Conservation (phyloP, 2,113 vertebrate species). For the Periophthalmus modestus region DNA sequence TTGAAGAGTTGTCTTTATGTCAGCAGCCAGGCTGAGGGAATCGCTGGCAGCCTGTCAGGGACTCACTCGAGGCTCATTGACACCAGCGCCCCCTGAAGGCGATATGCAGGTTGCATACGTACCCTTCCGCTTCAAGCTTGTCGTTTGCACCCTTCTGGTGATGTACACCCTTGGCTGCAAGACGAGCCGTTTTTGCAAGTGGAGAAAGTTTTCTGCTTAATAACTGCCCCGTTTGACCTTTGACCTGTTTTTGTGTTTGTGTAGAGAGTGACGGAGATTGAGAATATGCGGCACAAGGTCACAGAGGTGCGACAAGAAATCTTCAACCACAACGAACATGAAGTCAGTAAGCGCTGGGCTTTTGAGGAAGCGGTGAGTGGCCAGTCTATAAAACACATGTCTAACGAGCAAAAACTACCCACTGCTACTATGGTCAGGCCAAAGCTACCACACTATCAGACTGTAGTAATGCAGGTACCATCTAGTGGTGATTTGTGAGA, state of each 20-base stretch:
- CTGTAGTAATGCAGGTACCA: too few species aligned
- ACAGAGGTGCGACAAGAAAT: constrained; percentile 95
- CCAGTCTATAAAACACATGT: neutral
- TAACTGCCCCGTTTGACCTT: constrained; percentile 21
- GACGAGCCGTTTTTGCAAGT: constrained; percentile 72
- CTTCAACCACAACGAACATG: constrained; percentile 97
- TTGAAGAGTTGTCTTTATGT: constrained; percentile 81
- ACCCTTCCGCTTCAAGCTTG: constrained; percentile 70
- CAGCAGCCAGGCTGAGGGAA: constrained; percentile 76
- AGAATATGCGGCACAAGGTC: constrained; percentile 98
- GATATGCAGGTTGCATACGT: constrained; percentile 75
- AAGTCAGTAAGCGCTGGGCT: constrained; percentile 98
- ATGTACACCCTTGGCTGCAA: constrained; percentile 78
- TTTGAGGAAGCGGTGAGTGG: constrained; percentile 95
- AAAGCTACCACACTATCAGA: too few species aligned
- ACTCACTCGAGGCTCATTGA: constrained; percentile 66
- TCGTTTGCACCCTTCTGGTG: constrained; percentile 75
- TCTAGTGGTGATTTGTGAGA: too few species aligned
- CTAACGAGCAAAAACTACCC: too few species aligned
- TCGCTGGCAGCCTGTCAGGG: constrained; percentile 78
- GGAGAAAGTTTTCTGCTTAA: constrained; percentile 46
- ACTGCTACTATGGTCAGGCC: too few species aligned
- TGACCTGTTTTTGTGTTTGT: constrained; percentile 36
- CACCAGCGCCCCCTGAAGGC: constrained; percentile 66
- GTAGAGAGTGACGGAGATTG: constrained; percentile 96